phyloP scores from a whole-genome alignment of 2,113 vertebrate genomes.

The Sterna hirundo region DNA sequence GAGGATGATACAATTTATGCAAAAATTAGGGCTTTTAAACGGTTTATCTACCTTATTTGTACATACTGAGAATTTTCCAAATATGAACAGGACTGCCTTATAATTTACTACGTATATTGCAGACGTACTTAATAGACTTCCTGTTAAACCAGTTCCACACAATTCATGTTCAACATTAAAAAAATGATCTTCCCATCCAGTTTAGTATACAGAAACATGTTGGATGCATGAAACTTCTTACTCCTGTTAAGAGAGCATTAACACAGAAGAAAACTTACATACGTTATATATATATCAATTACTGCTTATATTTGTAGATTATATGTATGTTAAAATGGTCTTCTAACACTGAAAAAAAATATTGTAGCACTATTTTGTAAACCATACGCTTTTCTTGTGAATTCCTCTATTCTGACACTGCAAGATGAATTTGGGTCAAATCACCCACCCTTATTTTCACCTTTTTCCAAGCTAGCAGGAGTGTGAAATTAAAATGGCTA shows the following conservation, averaged over 20 bases:
- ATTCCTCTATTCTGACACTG: background rate
- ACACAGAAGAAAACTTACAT: background rate
- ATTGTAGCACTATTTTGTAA: background rate
- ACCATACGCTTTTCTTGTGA: background rate
- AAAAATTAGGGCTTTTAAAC: background rate
- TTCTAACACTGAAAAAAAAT: background rate
- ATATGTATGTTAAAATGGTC: background rate
- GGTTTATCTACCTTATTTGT: background rate
- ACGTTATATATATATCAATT: background rate
- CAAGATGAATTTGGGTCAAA: background rate
- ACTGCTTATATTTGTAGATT: background rate
- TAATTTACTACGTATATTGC: background rate
- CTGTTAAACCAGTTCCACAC: background rate
- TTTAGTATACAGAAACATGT: background rate
- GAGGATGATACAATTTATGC: background rate
- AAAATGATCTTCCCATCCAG: accelerated
- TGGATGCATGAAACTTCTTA: background rate
- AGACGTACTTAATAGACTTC: background rate
- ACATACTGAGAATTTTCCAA: background rate
- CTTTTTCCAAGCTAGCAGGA: background rate
- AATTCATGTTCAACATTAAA: background rate
- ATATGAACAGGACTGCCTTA: background rate
- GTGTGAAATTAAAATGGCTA: background rate
- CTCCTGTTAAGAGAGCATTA: background rate
- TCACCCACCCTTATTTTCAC: background rate